Conservation (phyloP, 1,140 invertebrate genomes). For the Drosophila varians region DNA sequence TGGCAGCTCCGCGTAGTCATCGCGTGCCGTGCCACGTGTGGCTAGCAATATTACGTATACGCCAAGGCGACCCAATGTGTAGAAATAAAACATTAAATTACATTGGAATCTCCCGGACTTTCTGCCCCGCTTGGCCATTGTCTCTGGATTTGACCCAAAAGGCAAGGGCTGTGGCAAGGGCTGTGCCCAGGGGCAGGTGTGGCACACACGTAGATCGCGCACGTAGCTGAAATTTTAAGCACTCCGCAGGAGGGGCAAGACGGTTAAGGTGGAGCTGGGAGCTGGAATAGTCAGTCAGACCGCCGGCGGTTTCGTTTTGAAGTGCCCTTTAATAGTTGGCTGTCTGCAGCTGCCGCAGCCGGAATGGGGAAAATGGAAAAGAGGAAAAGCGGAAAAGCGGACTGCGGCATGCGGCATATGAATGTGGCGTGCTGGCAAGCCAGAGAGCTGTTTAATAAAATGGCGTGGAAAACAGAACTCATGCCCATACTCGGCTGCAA, state of each 20-base stretch:
- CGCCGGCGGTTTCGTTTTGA: conserved; percentile 66
- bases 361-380: conserved; percentile 15
- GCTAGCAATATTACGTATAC: conserved; percentile 62
- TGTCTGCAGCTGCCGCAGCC: conserved; percentile 67
- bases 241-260: conserved; percentile 41
- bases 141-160: conserved; percentile 14
- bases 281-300: conserved; percentile 41
- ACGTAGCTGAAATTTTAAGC: conserved; percentile 74
- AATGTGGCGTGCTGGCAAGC: conserved; percentile 60
- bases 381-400: conserved; percentile 11
- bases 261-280: conserved; percentile 3
- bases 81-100: conserved; percentile 80
- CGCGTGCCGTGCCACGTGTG: conserved; percentile 66
- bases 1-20: conserved; percentile 65
- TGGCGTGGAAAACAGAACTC: conserved; percentile 47
- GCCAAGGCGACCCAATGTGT: conserved; percentile 64
- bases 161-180: conserved; percentile 54
- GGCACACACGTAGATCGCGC: conserved; percentile 65
- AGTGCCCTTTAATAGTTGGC: conserved; percentile 78
- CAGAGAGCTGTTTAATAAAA: conserved; percentile 71
- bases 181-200: conserved; percentile 63
- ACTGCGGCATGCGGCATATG: conserved; percentile 36
- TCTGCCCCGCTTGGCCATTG: conserved; percentile 30
- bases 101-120: conserved; percentile 41
- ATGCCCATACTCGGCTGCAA: conserved; percentile 26